Conservation (phyloP, 1,140 invertebrate species). For the Stegodyphus mimosarum region DNA sequence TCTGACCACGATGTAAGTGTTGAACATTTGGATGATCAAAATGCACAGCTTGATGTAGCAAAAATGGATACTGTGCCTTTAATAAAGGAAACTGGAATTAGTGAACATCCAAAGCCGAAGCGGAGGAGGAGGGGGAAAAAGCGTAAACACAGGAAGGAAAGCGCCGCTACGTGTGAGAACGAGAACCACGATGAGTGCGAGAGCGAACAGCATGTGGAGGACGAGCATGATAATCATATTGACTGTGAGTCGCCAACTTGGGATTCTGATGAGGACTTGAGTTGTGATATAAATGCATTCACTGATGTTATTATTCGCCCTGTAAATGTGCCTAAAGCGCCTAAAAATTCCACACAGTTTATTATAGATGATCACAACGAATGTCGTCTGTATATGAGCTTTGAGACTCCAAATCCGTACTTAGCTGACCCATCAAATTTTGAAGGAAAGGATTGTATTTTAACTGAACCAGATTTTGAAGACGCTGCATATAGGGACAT, state of each 20-base stretch:
- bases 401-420: slow-evolving; percentile 62
- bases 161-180: background rate
- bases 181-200: slow-evolving; percentile 5
- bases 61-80: background rate
- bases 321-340: slow-evolving; percentile 66
- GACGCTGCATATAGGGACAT: slow-evolving; percentile 48
- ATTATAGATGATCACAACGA: slow-evolving; percentile 68
- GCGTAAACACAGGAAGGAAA: slow-evolving; percentile 46
- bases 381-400: slow-evolving; percentile 64
- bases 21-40: background rate
- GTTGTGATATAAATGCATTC: background rate
- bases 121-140: slow-evolving; percentile 47
- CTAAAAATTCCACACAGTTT: slow-evolving; percentile 67
- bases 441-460: background rate
- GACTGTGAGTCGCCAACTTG: background rate
- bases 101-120: slow-evolving; percentile 24
- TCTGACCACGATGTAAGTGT: slow-evolving; percentile 12
- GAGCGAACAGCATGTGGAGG: background rate
- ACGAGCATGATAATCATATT: background rate
- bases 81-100: background rate
- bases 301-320: slow-evolving; percentile 60
- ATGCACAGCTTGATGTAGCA: background rate
- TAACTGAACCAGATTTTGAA: background rate
- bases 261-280: slow-evolving; percentile 20
- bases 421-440: slow-evolving; percentile 2